phyloP scores from a whole-genome alignment of 2,888 invertebrate genomes.

The Petrophora chlorosata region DNA sequence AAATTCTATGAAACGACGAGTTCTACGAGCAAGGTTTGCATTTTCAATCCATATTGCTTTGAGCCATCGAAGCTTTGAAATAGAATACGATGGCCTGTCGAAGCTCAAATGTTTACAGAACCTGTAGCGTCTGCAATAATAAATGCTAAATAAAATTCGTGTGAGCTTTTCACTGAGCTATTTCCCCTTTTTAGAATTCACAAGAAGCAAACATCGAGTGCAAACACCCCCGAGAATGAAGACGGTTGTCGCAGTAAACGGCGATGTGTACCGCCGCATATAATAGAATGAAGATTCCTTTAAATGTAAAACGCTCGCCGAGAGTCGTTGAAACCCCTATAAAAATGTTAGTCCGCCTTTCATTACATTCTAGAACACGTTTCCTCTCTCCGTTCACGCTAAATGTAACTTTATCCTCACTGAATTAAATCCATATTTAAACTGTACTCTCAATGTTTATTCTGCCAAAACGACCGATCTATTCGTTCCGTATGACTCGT shows the following conservation, averaged over 20 bases:
- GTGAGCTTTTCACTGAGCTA: constrained; percentile 11
- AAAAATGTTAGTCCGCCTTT: constrained; percentile 80
- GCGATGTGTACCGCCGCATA: constrained; percentile 71
- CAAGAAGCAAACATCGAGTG: constrained; percentile 32
- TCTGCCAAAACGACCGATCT: constrained; percentile 63
- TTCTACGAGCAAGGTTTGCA: too few species aligned
- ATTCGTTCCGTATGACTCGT: constrained; percentile 54
- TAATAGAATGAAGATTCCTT: constrained; percentile 77
- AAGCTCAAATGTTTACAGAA: constrained; percentile 13
- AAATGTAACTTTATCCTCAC: constrained; percentile 46
- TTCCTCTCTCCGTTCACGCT: constrained; percentile 37
- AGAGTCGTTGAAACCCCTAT: constrained; percentile 80
- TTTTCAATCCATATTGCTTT: constrained; percentile 1
- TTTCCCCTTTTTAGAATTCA: constrained; percentile 16
- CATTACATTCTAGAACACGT: constrained; percentile 73
- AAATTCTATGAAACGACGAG: too few species aligned
- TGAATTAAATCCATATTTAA: constrained; percentile 41
- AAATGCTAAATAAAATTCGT: constrained; percentile 16
- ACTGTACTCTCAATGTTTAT: constrained; percentile 46
- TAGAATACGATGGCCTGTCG: constrained; percentile 7
- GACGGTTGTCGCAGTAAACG: constrained; percentile 69
- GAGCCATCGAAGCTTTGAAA: neutral
- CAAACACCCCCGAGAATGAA: constrained; percentile 44
- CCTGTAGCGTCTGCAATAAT: constrained; percentile 17
- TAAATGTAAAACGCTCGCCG: constrained; percentile 78